Conservation (phyloP, 37 sponge, comb jelly and placozoan genomes). For the Oopsacas minuta region DNA sequence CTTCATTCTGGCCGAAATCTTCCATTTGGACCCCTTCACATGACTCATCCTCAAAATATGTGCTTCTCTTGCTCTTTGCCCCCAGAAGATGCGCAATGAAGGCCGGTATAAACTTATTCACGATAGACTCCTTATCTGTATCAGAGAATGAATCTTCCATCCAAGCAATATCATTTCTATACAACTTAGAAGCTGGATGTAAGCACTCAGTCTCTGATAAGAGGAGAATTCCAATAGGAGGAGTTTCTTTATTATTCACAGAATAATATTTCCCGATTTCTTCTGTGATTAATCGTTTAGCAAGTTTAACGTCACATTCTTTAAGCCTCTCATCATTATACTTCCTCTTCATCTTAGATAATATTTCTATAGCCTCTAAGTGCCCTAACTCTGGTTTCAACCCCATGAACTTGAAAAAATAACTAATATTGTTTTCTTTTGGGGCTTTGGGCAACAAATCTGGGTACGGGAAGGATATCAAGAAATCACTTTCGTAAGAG, state of each 20-base stretch:
- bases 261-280: neutral
- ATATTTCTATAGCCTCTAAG: neutral
- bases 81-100: neutral
- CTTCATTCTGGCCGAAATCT: constrained; percentile 61
- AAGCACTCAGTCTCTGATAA: neutral
- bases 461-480: neutral
- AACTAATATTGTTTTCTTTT: neutral
- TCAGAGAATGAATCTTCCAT: neutral
- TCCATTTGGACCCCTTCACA: neutral
- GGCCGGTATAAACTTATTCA: neutral
- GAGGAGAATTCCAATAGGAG: neutral
- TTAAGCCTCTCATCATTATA: neutral
- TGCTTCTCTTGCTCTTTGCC: constrained; percentile 5
- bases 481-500: neutral
- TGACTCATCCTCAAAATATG: neutral
- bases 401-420: neutral
- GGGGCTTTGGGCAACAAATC: neutral
- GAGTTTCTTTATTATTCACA: neutral
- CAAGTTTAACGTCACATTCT: neutral
- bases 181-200: neutral
- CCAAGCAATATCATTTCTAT: neutral
- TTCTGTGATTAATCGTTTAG: neutral
- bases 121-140: neutral
- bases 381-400: neutral
- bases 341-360: neutral